Evolutionary conservation across 2,797 vertebrate species (phyloP).

Genomic region (Ptychadena robeensis): DNA sequence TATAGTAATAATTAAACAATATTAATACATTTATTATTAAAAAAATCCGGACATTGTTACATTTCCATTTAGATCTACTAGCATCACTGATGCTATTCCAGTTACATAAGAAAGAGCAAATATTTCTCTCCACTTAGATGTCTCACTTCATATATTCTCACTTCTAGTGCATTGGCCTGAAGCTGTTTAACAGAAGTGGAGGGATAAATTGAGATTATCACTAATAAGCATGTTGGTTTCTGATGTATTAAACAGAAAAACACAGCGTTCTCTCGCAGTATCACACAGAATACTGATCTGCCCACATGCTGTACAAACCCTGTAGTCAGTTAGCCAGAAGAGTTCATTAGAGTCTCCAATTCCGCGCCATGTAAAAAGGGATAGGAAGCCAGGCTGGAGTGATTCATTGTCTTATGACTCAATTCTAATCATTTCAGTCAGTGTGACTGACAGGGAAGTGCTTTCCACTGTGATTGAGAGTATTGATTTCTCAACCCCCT

Average conservation of each 20-base stretch:
- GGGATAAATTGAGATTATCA: conserved; percentile 50
- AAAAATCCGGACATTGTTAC: no score
- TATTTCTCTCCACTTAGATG: background rate
- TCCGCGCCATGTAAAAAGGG: conserved; percentile 79
- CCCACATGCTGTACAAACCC: conserved; percentile 66
- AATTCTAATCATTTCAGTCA: conserved; percentile 94
- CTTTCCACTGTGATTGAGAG: conserved; percentile 90
- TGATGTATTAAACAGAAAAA: conserved; percentile 50
- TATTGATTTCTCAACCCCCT: conserved; percentile 90
- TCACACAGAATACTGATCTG: conserved; percentile 66
- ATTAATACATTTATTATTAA: no score
- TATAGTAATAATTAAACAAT: no score
- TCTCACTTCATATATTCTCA: background rate
- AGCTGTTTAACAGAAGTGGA: conserved; percentile 43
- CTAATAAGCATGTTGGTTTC: conserved; percentile 48
- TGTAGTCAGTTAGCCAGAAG: conserved; percentile 77
- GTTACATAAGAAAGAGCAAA: background rate
- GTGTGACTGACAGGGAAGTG: conserved; percentile 90
- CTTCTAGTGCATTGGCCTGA: background rate
- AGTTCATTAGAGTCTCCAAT: conserved; percentile 86
- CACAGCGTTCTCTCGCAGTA: conserved; percentile 20
- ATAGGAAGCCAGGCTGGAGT: conserved; percentile 83
- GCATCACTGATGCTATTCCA: background rate
- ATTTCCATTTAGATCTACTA: background rate
- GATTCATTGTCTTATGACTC: conserved; percentile 96